Evolutionary conservation across 2,888 invertebrate genomes (phyloP), one percentile per base, ranked within the genome.

Genomic region (Embidobia sp.): DNA sequence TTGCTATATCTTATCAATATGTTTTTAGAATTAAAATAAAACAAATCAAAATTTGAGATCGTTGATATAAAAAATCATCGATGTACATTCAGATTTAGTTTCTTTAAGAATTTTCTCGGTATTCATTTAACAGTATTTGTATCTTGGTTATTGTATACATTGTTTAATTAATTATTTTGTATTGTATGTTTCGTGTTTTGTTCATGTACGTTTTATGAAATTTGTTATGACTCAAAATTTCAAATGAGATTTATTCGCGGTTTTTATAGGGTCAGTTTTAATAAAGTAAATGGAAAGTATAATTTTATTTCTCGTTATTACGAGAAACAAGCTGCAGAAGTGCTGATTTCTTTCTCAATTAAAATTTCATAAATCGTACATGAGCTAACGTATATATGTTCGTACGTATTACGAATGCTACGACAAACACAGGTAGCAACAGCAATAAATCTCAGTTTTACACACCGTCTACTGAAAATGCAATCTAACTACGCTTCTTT

Each of bases 361-460:
- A n/a, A 22, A 27, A 19, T 49, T 44, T 10, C 44, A 66, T 51
- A 44, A 66, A 44, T 13, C n/a, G 8, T 19, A 22, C 31, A 40
- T 64, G 51, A 53, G 15, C 19, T 22, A 33, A 22, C 22, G 19
- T 53, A 16, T 33, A 10, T n/a, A 15, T 35, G 15, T 42, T 64
- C 8, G 33, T 61, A 51, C 15, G 31, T 64, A 29, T 51, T 29
- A 27, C 11, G n/a, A 19, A 11, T 61, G 26, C 26, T 67, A 55
- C 35, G 31, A 46, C 33, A 27, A 46, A 48, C 27, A 67, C 31
- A 67, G 57, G 40, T 67, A 57, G 48, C 48, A 57, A 55, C 55
- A 66, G 15, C 46, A 46, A 66, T 55, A 44, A 51, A 19, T 66
- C 10, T 29, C 31, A 29, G 10, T 48, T 19, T 55, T 55, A 44